phyloP scores from a whole-genome alignment of 2,113 vertebrate species.

The Anolis carolinensis region DNA sequence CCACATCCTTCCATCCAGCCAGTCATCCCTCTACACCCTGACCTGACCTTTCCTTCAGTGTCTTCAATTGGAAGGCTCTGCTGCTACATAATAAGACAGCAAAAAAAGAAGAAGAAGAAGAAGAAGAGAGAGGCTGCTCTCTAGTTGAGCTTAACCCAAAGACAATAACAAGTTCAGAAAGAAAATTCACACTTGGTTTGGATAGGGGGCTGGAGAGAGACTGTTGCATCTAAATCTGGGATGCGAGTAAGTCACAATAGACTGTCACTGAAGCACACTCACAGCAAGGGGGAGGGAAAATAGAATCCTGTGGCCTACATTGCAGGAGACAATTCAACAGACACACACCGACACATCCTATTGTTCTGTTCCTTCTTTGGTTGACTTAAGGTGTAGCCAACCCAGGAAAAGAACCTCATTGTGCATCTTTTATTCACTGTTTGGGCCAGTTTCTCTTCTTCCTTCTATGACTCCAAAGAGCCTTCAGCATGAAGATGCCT shows the following conservation, averaged over 20 bases:
- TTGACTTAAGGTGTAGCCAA: not conserved
- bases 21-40: not conserved
- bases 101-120: no score
- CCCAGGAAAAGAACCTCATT: not conserved
- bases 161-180: not conserved
- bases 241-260: not conserved
- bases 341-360: not conserved
- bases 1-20: conserved; percentile 15
- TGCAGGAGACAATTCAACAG: not conserved
- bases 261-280: not conserved
- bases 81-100: not conserved
- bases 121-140: not conserved
- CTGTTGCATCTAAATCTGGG: conserved; percentile 6
- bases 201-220: not conserved
- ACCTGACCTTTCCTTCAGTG: conserved; percentile 8
- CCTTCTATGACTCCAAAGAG: conserved; percentile 18
- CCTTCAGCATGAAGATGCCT: conserved; percentile 6
- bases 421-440: not conserved
- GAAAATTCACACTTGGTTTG: not conserved
- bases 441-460: not conserved
- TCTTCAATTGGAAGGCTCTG: conserved; percentile 33
- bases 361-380: not conserved
- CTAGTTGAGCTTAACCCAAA: not conserved
- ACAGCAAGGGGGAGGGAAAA: not conserved
- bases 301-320: not conserved